phyloP scores from a whole-genome alignment of 2,888 invertebrate species.

The Argynnis bischoffii region DNA sequence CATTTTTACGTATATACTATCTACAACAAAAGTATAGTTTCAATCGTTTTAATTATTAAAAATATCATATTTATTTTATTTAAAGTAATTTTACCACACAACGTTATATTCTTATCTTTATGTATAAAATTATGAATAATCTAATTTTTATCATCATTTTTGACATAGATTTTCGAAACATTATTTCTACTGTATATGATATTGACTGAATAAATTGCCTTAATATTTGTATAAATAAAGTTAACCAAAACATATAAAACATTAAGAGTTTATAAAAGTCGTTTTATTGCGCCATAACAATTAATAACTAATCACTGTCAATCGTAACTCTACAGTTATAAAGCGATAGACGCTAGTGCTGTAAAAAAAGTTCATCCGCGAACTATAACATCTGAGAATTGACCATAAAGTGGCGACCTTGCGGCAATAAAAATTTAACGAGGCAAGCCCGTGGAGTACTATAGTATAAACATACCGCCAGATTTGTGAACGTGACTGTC shows the following conservation, averaged over 20 bases:
- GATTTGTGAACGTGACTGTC: conserved; percentile 76
- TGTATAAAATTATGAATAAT: too few species aligned
- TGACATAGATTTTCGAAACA: too few species aligned
- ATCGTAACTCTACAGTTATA: conserved; percentile 69
- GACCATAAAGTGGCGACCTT: conserved; percentile 83
- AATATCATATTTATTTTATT: too few species aligned
- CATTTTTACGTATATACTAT: conserved; percentile 32
- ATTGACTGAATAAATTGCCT: too few species aligned
- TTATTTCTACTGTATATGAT: too few species aligned
- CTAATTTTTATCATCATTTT: too few species aligned
- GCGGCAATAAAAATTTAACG: conserved; percentile 83
- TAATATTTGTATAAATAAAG: too few species aligned
- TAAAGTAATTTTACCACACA: too few species aligned
- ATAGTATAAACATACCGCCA: conserved; percentile 69
- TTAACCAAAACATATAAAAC: conserved; percentile 34
- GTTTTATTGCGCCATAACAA: conserved; percentile 72
- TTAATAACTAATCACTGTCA: conserved; percentile 77
- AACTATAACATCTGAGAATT: conserved; percentile 81
- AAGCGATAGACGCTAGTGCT: conserved; percentile 66
- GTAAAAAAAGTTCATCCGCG: conserved; percentile 71
- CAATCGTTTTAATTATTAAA: too few species aligned
- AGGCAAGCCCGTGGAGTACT: conserved; percentile 67
- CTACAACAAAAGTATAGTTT: conserved; percentile 45
- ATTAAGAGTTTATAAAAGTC: conserved; percentile 62
- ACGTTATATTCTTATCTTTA: too few species aligned